Percentiles rank a stretch among this genome's conserved stretches.
These are phyloP conservation scores for Zaprionus bogoriensis DNA, from an alignment of 2,888 invertebrate genomes.

Conservation along the genomic window DNA sequence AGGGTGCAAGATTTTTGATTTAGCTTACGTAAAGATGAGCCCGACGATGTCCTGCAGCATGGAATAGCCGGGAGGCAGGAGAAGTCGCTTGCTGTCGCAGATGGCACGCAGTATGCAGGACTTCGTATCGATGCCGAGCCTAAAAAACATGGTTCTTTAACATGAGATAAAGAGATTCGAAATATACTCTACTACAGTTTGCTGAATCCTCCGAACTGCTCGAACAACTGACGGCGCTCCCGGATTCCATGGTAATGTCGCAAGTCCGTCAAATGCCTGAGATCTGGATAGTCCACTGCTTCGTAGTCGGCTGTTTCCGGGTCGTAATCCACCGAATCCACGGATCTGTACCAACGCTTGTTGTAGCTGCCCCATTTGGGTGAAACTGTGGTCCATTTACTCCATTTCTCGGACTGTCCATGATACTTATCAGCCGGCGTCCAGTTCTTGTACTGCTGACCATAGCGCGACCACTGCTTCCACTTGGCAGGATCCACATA, in stretches of 20 bases:
- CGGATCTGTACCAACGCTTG: slow-evolving; percentile 55
- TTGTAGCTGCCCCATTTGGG: slow-evolving; percentile 56
- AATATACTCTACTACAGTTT: slow-evolving; percentile 56
- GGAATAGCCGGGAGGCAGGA: slow-evolving; percentile 86
- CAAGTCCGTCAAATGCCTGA: slow-evolving; percentile 59
- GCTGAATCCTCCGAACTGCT: slow-evolving; percentile 71
- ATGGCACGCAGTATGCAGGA: slow-evolving; percentile 87
- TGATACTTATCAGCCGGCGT: slow-evolving; percentile 32
- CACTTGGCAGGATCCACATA: slow-evolving; percentile 54
- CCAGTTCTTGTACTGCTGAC: slow-evolving; percentile 65
- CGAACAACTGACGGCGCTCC: slow-evolving; percentile 79
- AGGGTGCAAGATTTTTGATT: not conserved
- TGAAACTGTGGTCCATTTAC: slow-evolving; percentile 63
- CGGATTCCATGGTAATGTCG: slow-evolving; percentile 74
- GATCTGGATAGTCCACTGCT: slow-evolving; percentile 55
- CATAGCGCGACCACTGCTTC: slow-evolving; percentile 67
- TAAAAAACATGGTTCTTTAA: slow-evolving; percentile 41
- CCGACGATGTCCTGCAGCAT: slow-evolving; percentile 87
- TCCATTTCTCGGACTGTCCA: slow-evolving; percentile 52
- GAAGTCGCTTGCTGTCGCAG: slow-evolving; percentile 86
- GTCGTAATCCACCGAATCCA: slow-evolving; percentile 31
- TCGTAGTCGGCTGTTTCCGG: slow-evolving; percentile 47
- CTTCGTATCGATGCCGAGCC: slow-evolving; percentile 76
- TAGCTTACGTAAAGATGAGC: slow-evolving; percentile 86
- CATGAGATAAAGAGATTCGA: not conserved